Evolutionary conservation across 2,113 vertebrate genomes (phyloP).

Genomic region (Pedetes capensis): DNA sequence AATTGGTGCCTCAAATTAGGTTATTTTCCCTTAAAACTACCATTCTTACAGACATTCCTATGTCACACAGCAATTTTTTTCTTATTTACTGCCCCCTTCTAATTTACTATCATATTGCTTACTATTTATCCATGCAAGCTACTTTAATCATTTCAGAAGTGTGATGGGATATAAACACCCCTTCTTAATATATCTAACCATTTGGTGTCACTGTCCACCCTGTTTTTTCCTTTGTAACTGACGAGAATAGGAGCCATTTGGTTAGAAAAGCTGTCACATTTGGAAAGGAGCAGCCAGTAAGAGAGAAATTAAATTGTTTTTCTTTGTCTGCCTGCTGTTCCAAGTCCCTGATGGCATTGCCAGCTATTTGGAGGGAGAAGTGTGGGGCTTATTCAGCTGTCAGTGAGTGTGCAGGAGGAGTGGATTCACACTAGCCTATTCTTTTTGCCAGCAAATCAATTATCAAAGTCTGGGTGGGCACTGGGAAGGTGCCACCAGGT

Average conservation of each 20-base stretch:
- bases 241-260: slow-evolving; percentile 61
- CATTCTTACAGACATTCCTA: not conserved
- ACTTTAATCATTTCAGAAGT: not conserved
- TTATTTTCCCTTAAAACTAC: too few species aligned
- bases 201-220: slow-evolving; percentile 74
- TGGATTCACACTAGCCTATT: not conserved
- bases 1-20: not conserved
- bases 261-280: slow-evolving; percentile 65
- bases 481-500: not conserved
- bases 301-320: slow-evolving; percentile 64
- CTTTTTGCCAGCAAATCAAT: not conserved
- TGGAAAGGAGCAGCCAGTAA: slow-evolving; percentile 42
- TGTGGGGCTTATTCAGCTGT: slow-evolving; percentile 58
- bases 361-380: slow-evolving; percentile 43
- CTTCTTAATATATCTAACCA: slow-evolving; percentile 33
- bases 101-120: not conserved
- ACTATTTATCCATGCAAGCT: not conserved
- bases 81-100: not conserved
- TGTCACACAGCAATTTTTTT: not conserved
- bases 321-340: slow-evolving; percentile 66
- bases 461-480: not conserved
- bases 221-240: not conserved
- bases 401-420: slow-evolving; percentile 29
- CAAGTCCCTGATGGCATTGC: slow-evolving; percentile 47
- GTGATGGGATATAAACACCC: accelerated